Evolutionary conservation across 2,888 invertebrate species (phyloP), one percentile per base, ranked within the genome.

Genomic region (Arctia plantaginis): DNA sequence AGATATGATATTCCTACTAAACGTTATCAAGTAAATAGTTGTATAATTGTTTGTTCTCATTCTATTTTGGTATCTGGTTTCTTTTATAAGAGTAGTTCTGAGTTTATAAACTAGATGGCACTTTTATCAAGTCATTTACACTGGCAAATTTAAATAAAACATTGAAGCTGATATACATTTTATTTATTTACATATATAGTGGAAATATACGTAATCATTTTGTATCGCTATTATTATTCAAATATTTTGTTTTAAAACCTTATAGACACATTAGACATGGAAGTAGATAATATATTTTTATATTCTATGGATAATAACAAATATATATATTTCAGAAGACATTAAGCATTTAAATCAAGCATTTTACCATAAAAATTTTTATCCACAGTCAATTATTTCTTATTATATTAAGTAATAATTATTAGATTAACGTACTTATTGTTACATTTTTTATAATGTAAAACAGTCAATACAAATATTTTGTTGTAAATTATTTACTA

Each of bases 181-280:
- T 88, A 87, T 93, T 93, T 93, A 93, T 94, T 92, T 93, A 93
- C 86, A 87, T 85, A 93, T 91, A 87, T 87, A 86, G 87, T 89
- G 87, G 85, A 86, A 89, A 88, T 88, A 90, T 87, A 89, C 81
- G 84, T 85, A 79, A 83, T 83, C 84, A 80, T 82, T 75, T 83
- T 77, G 76, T 87, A 89, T 88, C 85, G 85, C 88, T 90, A 90
- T 87, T 73, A 76, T 74, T 77, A 88, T 80, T 89, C 85, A 86
- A 88, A 86, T 84, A 85, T 85, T 83, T 85, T 80, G 81, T 82
- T 87, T 87, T 86, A 82, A 84, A 86, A 87, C 81, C 82, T 86
- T 88, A 89, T 82, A 84, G 84, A 84, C 87, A 89, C 82, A 86
- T 85, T 89, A 89, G 81, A 84, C 83, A 75, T 87, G 88, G 87